These are phyloP conservation scores for Cantharis nigra DNA, from an alignment of 2,888 invertebrate genomes.

Conservation along the genomic window DNA sequence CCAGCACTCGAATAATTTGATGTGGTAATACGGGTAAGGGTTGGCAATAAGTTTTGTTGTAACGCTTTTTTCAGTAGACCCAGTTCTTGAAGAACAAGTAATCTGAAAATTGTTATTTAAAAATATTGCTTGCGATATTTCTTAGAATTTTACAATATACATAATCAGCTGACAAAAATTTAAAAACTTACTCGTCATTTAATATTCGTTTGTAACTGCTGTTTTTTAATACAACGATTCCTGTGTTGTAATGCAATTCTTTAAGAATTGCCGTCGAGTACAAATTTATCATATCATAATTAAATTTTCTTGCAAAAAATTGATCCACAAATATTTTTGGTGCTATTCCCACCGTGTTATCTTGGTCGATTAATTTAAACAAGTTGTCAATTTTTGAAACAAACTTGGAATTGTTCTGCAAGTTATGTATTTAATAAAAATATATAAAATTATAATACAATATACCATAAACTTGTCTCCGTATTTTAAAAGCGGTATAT, in stretches of 20 bases:
- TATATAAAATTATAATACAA: not conserved
- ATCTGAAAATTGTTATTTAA: not conserved
- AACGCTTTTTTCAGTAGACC: slow-evolving; percentile 26
- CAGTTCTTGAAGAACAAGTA: slow-evolving; percentile 16
- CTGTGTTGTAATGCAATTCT: slow-evolving; percentile 1
- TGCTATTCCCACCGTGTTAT: slow-evolving; percentile 40
- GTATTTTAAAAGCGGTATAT: not conserved
- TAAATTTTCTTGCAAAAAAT: slow-evolving; percentile 34
- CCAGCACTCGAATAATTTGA: slow-evolving; percentile 47
- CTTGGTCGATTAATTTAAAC: slow-evolving; percentile 35
- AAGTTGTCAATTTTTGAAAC: slow-evolving; percentile 31
- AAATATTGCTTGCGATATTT: not conserved
- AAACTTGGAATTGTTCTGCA: slow-evolving; percentile 16
- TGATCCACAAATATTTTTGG: slow-evolving; percentile 36
- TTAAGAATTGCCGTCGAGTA: slow-evolving; percentile 32
- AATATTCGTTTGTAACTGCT: slow-evolving; percentile 34
- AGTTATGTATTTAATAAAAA: not conserved
- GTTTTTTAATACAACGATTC: slow-evolving; percentile 29
- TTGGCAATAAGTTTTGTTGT: slow-evolving; percentile 22
- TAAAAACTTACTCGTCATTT: slow-evolving; percentile 36
- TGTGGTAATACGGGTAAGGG: slow-evolving; percentile 15
- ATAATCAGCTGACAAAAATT: not conserved
- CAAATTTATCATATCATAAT: slow-evolving; percentile 12
- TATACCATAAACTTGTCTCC: not conserved
- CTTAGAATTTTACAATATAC: too few species aligned